These are phyloP conservation scores for Tipula helvola DNA, from an alignment of 2,888 invertebrate genomes.

Conservation along the genomic window DNA sequence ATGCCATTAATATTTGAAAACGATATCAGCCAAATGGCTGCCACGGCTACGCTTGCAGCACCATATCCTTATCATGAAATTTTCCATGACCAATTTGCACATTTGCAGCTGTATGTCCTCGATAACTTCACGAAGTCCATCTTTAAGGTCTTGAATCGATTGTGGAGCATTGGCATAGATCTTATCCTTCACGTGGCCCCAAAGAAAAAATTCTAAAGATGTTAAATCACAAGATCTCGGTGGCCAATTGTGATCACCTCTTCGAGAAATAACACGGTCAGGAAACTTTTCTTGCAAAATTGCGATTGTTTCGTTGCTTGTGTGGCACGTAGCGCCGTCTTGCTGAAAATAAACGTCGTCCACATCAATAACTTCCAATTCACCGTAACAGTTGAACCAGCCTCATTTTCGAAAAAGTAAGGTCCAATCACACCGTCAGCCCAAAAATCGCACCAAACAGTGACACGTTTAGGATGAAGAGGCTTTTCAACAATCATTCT, in stretches of 20 bases:
- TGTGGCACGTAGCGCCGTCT: constrained; percentile 9
- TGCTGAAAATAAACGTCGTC: constrained; percentile 5
- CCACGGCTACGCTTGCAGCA: constrained; percentile 12
- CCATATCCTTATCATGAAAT: constrained; percentile 15
- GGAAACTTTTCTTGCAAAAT: neutral
- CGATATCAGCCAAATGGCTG: no score
- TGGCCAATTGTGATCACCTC: neutral
- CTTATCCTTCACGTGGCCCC: neutral
- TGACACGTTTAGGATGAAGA: no score
- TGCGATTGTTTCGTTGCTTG: neutral
- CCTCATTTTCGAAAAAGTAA: no score
- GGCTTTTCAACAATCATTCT: no score
- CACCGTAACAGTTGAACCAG: no score
- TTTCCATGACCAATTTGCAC: constrained; percentile 15
- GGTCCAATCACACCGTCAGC: no score
- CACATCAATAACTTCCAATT: neutral
- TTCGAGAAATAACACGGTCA: neutral
- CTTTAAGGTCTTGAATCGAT: neutral
- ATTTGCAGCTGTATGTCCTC: constrained; percentile 12
- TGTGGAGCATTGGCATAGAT: neutral
- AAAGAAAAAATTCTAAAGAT: neutral
- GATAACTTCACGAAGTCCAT: neutral
- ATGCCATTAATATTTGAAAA: no score
- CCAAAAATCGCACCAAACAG: no score
- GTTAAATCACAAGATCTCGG: neutral